Conservation (phyloP, 2,797 vertebrate genomes). For the Microctenopoma stevenorrisi region DNA sequence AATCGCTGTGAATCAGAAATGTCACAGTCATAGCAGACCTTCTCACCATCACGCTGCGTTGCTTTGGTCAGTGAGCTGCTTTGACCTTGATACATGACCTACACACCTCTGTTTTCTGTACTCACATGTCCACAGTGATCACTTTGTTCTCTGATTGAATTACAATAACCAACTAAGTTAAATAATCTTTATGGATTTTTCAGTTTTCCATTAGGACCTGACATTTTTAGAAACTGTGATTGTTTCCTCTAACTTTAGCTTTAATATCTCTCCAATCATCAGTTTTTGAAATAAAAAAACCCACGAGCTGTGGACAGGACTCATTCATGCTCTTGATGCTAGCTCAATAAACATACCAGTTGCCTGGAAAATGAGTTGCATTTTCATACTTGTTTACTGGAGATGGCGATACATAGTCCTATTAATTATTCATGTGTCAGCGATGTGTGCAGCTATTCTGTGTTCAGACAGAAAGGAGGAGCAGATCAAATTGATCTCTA, state of each 20-base stretch:
- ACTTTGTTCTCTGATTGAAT: slow-evolving; percentile 9
- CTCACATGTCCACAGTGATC: slow-evolving; percentile 1
- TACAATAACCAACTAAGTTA: slow-evolving; percentile 1
- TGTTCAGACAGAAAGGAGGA: slow-evolving; percentile 44
- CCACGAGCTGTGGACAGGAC: slow-evolving; percentile 43
- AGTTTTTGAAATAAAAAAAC: slow-evolving; percentile 45
- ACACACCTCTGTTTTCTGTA: slow-evolving; percentile 17
- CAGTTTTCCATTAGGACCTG: background rate
- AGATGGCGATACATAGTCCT: slow-evolving; percentile 51
- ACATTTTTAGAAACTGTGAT: slow-evolving; percentile 7
- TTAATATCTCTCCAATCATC: slow-evolving; percentile 44
- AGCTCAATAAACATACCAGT: slow-evolving; percentile 38
- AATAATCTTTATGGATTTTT: slow-evolving; percentile 5
- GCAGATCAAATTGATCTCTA: slow-evolving; percentile 39
- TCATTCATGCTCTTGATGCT: slow-evolving; percentile 15
- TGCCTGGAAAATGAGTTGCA: slow-evolving; percentile 55
- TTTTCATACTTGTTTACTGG: slow-evolving; percentile 56
- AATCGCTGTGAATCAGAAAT: slow-evolving; percentile 48
- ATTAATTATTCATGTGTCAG: slow-evolving; percentile 74
- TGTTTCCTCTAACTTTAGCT: slow-evolving; percentile 33
- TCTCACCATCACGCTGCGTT: slow-evolving; percentile 14
- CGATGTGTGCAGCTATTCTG: slow-evolving; percentile 72
- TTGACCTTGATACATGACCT: slow-evolving; percentile 44
- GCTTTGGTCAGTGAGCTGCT: slow-evolving; percentile 31
- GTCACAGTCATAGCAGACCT: slow-evolving; percentile 38